A percentile compares a stretch with the other conserved stretches of the same genome.
Evolutionary conservation across 2,113 vertebrate genomes (phyloP).

Genomic region (Danio rerio): DNA sequence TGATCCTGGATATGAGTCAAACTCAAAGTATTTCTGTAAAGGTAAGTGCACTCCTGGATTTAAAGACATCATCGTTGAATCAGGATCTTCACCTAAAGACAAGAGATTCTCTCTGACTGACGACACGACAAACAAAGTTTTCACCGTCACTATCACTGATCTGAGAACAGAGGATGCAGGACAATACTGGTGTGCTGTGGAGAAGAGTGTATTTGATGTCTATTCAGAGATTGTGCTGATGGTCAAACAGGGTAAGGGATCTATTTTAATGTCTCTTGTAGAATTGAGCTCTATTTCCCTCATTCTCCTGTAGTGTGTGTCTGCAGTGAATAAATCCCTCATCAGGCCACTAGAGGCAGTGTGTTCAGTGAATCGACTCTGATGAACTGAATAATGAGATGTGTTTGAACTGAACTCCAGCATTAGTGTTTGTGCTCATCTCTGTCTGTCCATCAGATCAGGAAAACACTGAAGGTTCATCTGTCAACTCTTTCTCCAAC

Average conservation of each 20-base stretch:
- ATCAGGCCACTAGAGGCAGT: too few relatives aligned
- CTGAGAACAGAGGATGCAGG: slow-evolving; percentile 58
- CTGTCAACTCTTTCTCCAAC: too few relatives aligned
- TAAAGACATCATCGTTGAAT: background rate
- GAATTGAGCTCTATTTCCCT: too few relatives aligned
- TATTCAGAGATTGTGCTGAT: background rate
- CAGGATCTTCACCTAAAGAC: slow-evolving; percentile 30
- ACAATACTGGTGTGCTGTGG: slow-evolving; percentile 61
- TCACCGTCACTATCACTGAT: slow-evolving; percentile 65
- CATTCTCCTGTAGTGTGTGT: too few relatives aligned
- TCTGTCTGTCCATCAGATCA: too few relatives aligned
- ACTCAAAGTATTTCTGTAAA: slow-evolving; percentile 63
- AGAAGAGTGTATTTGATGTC: background rate
- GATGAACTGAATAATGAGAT: too few relatives aligned
- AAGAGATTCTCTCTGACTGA: slow-evolving; percentile 61
- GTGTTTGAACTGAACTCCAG: too few relatives aligned
- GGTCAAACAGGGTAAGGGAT: slow-evolving; percentile 45
- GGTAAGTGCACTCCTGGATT: slow-evolving; percentile 46
- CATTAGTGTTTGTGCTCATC: too few relatives aligned
- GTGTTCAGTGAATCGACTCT: too few relatives aligned
- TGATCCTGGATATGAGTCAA: slow-evolving; percentile 20
- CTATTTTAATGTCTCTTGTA: background rate
- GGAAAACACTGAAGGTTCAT: too few relatives aligned
- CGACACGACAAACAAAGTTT: slow-evolving; percentile 20
- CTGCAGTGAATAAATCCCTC: too few relatives aligned